Conservation (phyloP, 2,888 invertebrate species). For the Phrixothrix hirtus region DNA sequence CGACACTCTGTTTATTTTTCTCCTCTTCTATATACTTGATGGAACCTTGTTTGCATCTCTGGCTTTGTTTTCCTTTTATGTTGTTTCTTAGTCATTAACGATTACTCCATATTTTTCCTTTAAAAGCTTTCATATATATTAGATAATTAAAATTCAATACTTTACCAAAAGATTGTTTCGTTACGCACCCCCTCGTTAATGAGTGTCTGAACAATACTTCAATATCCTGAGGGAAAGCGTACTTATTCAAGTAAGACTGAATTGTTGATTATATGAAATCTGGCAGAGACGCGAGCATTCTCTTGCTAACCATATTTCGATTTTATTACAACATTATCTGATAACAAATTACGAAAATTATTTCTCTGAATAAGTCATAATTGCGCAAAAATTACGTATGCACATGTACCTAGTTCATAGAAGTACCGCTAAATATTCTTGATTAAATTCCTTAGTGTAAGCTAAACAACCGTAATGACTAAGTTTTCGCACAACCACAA, state of each 20-base stretch:
- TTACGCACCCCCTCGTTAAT: conserved; percentile 18
- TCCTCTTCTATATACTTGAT: conserved; percentile 15
- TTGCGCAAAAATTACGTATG: no score
- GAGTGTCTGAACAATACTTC: no score
- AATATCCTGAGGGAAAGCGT: conserved; percentile 7
- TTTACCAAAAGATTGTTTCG: conserved; percentile 16
- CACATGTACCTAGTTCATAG: no score
- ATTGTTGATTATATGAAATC: conserved; percentile 19
- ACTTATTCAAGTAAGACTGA: conserved; percentile 20
- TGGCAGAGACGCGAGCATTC: conserved; percentile 9
- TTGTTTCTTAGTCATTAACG: conserved; percentile 18
- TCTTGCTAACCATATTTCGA: no score
- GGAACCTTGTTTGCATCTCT: conserved; percentile 19
- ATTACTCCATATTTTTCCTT: conserved; percentile 19
- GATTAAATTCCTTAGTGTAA: conserved; percentile 25
- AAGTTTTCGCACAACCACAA: no score
- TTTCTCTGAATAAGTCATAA: no score
- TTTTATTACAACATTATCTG: no score
- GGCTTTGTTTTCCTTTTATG: conserved; percentile 22
- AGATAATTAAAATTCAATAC: conserved; percentile 36
- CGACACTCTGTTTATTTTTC: conserved; percentile 28
- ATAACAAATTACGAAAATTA: no score
- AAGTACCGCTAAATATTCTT: no score
- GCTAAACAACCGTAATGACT: no score
- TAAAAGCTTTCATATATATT: conserved; percentile 27